Base-by-base conservation (phyloP, 2,797 vertebrate species). In the Psittacula echo region DNA sequence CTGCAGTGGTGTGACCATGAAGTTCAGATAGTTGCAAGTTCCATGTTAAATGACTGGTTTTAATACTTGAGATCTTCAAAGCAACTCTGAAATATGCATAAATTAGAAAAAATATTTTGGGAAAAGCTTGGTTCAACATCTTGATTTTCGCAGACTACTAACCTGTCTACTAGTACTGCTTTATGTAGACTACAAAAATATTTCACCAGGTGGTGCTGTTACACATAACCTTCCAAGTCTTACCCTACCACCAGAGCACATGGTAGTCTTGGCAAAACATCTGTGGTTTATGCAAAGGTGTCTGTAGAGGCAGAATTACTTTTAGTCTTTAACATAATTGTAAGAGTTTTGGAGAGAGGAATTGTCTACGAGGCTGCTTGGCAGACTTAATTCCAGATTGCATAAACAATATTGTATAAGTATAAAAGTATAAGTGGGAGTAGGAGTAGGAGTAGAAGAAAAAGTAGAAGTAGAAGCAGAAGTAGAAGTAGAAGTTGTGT, bases 141-240 rank as follows among this genome's bases (percentile, higher is more conserved):
- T 64, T 70, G 7, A 37, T 79, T 79, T 87, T 44, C 13, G 47
- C 18, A 60, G 64, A 3, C 34, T 23, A 3, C 18, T 58, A 78
- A 8, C 39, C n/a, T 66, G 20, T 41, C 76, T 62, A 18, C 50
- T 30, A 7, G 14, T 22, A 41, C 16, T 47, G 26, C 68, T 18
- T 61, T 45, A 9, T 2, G 6, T 26, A 87, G 48, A 80, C 51
- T 88, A 85, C 19, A 78, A 30, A 65, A 62, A 39, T 79, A 72
- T 86, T 90, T 94, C 95, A 94, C 66, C 95, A 96, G 96, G 76
- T 96, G 95, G 95, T 94, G 96, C 96, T 96, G 79, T 95, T 84
- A 88, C 73, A 90, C 80, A 60, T 54, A 81, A 81, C 87, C 96
- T 86, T 62, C 68, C 53, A n/a, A 75, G 22, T 13, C 37, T 65